Base-by-base conservation (phyloP, 2,888 invertebrate species). In the Eilema sororculum region DNA sequence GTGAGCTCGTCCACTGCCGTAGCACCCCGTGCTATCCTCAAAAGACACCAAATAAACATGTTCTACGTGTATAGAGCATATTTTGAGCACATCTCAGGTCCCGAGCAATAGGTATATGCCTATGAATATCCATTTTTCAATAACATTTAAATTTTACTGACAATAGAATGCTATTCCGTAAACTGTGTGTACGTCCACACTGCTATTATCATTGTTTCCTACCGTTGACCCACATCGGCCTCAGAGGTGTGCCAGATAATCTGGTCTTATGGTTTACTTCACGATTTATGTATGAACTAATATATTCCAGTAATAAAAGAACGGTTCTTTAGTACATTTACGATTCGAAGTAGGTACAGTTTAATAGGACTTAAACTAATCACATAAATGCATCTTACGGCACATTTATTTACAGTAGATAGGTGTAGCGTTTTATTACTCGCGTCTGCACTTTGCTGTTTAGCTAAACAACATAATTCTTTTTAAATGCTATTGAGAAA, bases 181-280 rank as follows among this genome's bases (percentile, higher is more conserved):
- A 69, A 37, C 65, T 58, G n/a, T 75, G 62, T 73, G 52, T 56
- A 4, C 28, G 72, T 77, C 77, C 73, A 69, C 73, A 84, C 77
- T 73, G 70, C 74, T 83, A 85, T 82, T 78, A 81, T 78, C 77
- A 79, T 87, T 84, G 83, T 87, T 86, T 81, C 83, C 73, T 84
- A 76, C 77, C 75, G 85, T 81, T 90, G 91, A 91, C 92, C 92
- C 81, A 89, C 83, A 90, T 92, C 80, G 79, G 68, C 66, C 70
- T 76, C 78, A 79, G 79, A 78, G 72, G 81, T 81, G 84, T 91
- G 90, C 90, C 91, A 91, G 89, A 83, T 74, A 72, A 4, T 73
- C 74, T 71, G 77, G 72, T 79, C 81, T 78, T 81, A 79, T 77
- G 68, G 41, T 59, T 58, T 71, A 73, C 72, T 77, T 75, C 62